These are phyloP conservation scores for Okapia johnstoni DNA, from an alignment of 2,113 vertebrate species.

Conservation along the genomic window DNA sequence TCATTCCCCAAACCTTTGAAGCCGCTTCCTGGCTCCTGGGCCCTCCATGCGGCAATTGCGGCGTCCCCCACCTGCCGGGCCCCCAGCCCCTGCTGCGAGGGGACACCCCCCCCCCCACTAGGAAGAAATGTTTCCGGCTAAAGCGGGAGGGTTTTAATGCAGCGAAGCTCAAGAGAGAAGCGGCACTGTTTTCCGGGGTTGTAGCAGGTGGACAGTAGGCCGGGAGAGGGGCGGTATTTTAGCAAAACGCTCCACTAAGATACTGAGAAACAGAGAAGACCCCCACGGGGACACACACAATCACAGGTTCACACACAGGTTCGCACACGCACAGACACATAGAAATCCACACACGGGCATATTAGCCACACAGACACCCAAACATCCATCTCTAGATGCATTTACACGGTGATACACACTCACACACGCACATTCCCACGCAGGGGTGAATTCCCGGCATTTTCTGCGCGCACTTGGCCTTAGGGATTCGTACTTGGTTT, in stretches of 20 bases:
- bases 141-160: not conserved
- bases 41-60: constrained; percentile 9
- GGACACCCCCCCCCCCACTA: not conserved
- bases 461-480: not conserved
- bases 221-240: not conserved
- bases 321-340: not conserved
- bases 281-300: not conserved
- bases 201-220: not conserved
- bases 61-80: not conserved
- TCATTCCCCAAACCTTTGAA: constrained; percentile 84
- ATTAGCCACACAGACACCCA: not conserved
- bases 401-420: not conserved
- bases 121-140: not conserved
- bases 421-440: not conserved
- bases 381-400: not conserved
- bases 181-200: not conserved
- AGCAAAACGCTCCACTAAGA: not conserved
- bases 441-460: not conserved
- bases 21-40: constrained; percentile 65
- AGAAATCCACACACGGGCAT: not conserved
- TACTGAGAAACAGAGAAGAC: not conserved
- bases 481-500: fast-evolving
- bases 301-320: not conserved
- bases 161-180: fast-evolving
- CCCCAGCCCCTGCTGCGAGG: not conserved